Percentiles rank a stretch among this genome's conserved stretches.
These are phyloP conservation scores for Chanos chanos DNA, from an alignment of 2,797 vertebrate species.

Conservation along the genomic window DNA sequence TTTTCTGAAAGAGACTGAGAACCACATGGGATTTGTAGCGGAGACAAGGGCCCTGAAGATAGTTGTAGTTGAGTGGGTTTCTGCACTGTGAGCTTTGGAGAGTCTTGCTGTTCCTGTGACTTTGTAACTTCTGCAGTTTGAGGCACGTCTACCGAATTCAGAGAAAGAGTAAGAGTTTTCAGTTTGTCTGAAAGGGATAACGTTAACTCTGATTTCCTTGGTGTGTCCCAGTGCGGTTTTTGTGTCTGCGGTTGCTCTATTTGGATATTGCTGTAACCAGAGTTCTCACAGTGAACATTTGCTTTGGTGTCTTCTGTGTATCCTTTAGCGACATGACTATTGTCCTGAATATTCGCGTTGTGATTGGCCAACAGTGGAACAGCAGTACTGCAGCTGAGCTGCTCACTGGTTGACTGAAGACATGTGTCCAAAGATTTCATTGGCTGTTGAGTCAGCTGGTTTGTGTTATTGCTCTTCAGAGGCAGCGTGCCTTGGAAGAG, in stretches of 20 bases:
- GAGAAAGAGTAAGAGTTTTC: conserved; percentile 35
- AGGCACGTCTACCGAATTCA: conserved; percentile 37
- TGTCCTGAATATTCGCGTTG: conserved; percentile 4
- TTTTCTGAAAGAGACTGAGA: conserved; percentile 60
- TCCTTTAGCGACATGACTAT: not conserved
- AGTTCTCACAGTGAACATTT: conserved; percentile 22
- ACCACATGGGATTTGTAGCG: conserved; percentile 51
- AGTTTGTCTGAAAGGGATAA: conserved; percentile 47
- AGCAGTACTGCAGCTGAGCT: not conserved
- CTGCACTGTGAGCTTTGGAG: conserved; percentile 20
- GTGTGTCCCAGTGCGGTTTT: conserved; percentile 19
- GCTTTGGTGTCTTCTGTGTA: conserved; percentile 20
- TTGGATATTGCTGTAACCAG: not conserved
- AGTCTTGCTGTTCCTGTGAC: conserved; percentile 3
- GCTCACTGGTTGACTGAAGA: not conserved
- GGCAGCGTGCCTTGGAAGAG: conserved; percentile 67
- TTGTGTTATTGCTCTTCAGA: conserved; percentile 32
- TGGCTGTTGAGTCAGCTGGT: conserved; percentile 31
- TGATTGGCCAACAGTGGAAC: conserved; percentile 16
- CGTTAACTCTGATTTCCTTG: conserved; percentile 31
- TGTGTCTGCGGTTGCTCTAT: not conserved
- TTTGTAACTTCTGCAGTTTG: not conserved
- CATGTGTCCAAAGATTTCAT: conserved; percentile 22
- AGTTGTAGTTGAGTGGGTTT: conserved; percentile 54
- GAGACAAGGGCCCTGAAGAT: conserved; percentile 48